phyloP scores from a whole-genome alignment of 2,113 vertebrate species.

The Tupaia chinensis region DNA sequence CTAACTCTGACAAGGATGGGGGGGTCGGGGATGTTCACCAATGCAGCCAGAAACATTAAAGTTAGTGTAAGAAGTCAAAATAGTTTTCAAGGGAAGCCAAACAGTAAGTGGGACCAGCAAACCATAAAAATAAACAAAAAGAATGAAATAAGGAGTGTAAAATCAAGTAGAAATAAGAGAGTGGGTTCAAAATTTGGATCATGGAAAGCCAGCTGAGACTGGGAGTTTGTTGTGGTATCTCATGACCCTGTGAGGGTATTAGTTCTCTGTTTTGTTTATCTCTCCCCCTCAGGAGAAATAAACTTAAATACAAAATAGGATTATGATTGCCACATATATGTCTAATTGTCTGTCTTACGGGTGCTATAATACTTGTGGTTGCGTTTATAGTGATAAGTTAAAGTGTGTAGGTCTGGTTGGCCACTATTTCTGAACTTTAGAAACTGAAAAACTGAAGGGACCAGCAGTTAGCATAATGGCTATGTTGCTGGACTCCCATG shows the following conservation, averaged over 20 bases:
- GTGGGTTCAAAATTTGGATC: neutral
- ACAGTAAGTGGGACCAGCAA: neutral
- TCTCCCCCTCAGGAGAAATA: no score
- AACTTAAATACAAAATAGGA: no score
- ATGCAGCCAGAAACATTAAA: neutral
- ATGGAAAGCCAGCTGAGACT: neutral
- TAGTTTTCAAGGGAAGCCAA: neutral
- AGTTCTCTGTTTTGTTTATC: no score
- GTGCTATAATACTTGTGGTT: conserved; percentile 6
- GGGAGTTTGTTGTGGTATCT: no score
- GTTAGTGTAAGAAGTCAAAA: neutral
- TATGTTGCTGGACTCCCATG: no score
- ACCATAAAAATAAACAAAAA: conserved; percentile 35
- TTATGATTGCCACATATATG: neutral
- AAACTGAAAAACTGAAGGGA: neutral
- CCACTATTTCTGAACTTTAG: neutral
- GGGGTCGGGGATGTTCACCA: neutral
- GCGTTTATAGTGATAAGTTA: neutral
- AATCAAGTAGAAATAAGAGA: neutral
- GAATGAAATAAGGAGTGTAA: conserved; percentile 1
- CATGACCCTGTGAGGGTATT: no score
- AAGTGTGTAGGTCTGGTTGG: neutral
- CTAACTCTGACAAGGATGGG: neutral
- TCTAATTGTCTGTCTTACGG: neutral
- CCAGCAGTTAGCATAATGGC: no score